Base-by-base conservation (phyloP, 2,797 vertebrate genomes). In the Ficedula albicollis region DNA sequence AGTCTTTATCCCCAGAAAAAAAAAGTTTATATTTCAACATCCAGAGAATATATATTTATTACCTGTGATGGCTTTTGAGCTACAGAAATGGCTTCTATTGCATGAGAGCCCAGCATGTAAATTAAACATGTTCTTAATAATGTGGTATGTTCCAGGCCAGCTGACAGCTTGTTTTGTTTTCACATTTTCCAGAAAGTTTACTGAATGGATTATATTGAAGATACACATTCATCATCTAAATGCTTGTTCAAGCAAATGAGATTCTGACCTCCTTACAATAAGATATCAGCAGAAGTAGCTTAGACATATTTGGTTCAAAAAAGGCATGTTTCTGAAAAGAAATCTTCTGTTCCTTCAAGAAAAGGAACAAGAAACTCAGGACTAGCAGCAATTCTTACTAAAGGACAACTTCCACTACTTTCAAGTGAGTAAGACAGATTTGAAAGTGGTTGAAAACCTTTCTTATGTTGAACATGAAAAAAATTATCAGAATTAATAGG, bases 221-320 rank as follows among this genome's bases (percentile, higher is more conserved):
- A 92, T 75, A 60, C 30, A 92, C 54, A 91, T 63, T 93, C 82
- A 90, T 84, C 77, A 92, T 38, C 48, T 77, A 80, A 87, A 82
- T 51, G 60, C 74, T 95, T 92, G 82, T 89, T 96, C 76, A 84
- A 91, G 76, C 56, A 97, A 97, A 93, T 70, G 63, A 96, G 83
- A 94, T 59, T 72, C 87, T 87, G 84, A 84, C 81, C 93, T 94
- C 83, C 43, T 96, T 93, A 78, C 14, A 20, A 91, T 54, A 95
- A 93, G 75, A 13, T 49, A 91, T 70, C 84, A 72, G 56, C 29
- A 29, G 62, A 90, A 94, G 79, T 84, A 90, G 63, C 44, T 92
- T 66, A 95, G 93, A 96, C 59, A 87, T 15, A 74, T 58, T 89
- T 93, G 39, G 62, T 93, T 89, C 92, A 80, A 85, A 95, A 92